Evolutionary conservation across 2,113 vertebrate species (phyloP).

Genomic region (Serinus canaria): DNA sequence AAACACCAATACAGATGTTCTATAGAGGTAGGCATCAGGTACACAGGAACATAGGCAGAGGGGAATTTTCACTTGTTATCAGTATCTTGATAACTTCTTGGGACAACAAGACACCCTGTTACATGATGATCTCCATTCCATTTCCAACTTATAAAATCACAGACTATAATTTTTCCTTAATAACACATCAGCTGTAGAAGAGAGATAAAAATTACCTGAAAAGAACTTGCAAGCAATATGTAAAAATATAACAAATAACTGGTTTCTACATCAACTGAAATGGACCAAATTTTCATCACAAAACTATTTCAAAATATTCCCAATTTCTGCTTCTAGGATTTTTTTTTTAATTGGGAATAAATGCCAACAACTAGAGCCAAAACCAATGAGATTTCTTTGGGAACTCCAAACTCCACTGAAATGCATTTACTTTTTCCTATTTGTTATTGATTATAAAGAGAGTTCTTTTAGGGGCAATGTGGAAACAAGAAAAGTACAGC

Average conservation of each 20-base stretch:
- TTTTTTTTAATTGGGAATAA: not conserved
- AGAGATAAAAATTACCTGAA: not conserved
- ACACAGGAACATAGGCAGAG: not conserved
- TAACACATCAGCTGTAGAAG: not conserved
- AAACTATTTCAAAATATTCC: not conserved
- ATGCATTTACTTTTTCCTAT: not conserved
- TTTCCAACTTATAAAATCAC: not conserved
- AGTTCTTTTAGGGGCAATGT: not conserved
- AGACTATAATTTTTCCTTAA: not conserved
- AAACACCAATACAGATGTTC: not conserved
- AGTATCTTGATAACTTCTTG: not conserved
- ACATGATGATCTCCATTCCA: not conserved
- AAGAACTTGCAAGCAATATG: not conserved
- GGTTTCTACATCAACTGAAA: not conserved
- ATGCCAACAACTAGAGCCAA: not conserved
- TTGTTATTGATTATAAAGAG: not conserved
- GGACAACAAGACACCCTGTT: not conserved
- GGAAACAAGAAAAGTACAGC: not conserved
- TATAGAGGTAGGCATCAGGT: accelerated
- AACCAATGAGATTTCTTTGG: not conserved
- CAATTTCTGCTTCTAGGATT: not conserved
- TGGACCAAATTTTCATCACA: accelerated
- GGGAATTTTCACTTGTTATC: not conserved
- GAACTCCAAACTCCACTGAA: not conserved
- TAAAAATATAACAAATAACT: not conserved